phyloP scores from a whole-genome alignment of 2,113 vertebrate genomes.

The Microtus pennsylvanicus region DNA sequence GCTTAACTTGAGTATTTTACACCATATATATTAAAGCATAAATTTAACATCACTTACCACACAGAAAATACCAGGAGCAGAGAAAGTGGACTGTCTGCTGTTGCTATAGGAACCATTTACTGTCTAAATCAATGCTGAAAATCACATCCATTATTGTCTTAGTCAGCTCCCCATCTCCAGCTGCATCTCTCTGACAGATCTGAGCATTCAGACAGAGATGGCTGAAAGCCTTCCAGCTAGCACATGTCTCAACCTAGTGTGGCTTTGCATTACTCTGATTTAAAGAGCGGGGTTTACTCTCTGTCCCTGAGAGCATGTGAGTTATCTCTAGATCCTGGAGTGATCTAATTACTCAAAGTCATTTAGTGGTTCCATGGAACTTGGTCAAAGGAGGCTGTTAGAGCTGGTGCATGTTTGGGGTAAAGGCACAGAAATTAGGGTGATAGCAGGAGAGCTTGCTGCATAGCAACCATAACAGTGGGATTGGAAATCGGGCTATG shows the following conservation, averaged over 20 bases:
- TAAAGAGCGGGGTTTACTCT: constrained; percentile 53
- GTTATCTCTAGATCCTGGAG: neutral
- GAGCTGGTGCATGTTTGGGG: too few species aligned
- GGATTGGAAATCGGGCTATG: neutral
- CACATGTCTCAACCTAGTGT: constrained; percentile 16
- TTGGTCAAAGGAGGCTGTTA: neutral
- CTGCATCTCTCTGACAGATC: neutral
- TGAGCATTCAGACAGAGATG: neutral
- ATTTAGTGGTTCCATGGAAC: neutral
- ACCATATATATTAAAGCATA: constrained; percentile 73
- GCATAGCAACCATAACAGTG: too few species aligned
- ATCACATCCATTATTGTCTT: constrained; percentile 73
- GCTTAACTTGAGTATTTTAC: constrained; percentile 69
- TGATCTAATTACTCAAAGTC: constrained; percentile 21
- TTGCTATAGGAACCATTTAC: constrained; percentile 77
- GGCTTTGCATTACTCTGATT: constrained; percentile 2
- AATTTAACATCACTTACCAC: constrained; percentile 78
- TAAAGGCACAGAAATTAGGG: accelerated
- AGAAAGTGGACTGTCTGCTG: constrained; percentile 53
- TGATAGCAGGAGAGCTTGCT: neutral
- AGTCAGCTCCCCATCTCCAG: constrained; percentile 27
- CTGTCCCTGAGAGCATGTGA: neutral
- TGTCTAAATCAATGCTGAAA: constrained; percentile 70
- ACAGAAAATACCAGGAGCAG: constrained; percentile 62
- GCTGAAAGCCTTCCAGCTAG: neutral